Conservation (phyloP, 2,888 invertebrate genomes). For the Lampropteryx suffumata region DNA sequence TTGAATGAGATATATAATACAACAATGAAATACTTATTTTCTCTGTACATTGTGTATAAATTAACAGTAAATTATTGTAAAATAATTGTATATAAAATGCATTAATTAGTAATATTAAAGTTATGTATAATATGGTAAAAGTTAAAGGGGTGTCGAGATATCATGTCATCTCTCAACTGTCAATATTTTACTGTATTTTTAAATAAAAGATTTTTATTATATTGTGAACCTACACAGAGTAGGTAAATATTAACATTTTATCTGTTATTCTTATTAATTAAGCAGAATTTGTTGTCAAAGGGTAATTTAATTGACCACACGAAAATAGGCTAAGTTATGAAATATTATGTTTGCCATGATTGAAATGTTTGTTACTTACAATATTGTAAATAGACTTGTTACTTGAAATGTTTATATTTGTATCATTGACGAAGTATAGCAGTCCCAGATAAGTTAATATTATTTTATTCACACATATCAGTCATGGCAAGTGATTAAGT, state of each 20-base stretch:
- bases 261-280: conserved; percentile 34
- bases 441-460: conserved; percentile 13
- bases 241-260: conserved; percentile 33
- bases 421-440: conserved; percentile 13
- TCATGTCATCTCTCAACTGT: conserved; percentile 24
- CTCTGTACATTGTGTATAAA: conserved; percentile 78
- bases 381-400: conserved; percentile 29
- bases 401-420: conserved; percentile 19
- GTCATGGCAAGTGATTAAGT: conserved; percentile 67
- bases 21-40: conserved; percentile 52
- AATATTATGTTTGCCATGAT: conserved; percentile 45
- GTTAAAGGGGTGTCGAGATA: conserved; percentile 41
- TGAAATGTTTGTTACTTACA: conserved; percentile 28
- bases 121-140: conserved; percentile 50
- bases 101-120: conserved; percentile 4
- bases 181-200: conserved; percentile 28
- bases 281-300: conserved; percentile 60
- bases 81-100: conserved; percentile 36
- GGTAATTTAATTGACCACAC: conserved; percentile 71
- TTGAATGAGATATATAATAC: conserved; percentile 56
- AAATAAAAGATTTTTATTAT: conserved; percentile 28
- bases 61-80: conserved; percentile 66
- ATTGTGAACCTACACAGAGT: conserved; percentile 32
- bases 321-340: conserved; percentile 33
- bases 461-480: conserved; percentile 42